phyloP scores from a whole-genome alignment of 64 coral and sea anemone species.

The Cladopsammia gracilis region DNA sequence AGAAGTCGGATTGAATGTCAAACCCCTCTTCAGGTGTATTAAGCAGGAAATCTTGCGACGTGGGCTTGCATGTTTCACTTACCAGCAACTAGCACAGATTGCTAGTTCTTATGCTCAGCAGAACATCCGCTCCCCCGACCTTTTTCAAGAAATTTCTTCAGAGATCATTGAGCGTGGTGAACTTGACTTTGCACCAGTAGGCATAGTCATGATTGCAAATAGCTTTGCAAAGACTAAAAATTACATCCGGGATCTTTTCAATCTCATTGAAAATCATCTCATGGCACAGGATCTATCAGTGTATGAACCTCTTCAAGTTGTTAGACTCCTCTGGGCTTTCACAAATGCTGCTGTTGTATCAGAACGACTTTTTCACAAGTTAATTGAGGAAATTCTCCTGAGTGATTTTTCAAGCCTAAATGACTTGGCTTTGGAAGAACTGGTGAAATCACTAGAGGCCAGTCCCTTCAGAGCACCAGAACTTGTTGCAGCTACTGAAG shows the following conservation, averaged over 20 bases:
- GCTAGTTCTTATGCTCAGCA: constrained; percentile 61
- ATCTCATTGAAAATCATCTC: constrained; percentile 16
- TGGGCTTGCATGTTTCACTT: constrained; percentile 41
- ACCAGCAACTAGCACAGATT: constrained; percentile 67
- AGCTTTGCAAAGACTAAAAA: constrained; percentile 80
- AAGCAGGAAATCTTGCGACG: constrained; percentile 66
- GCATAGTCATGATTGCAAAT: constrained; percentile 62
- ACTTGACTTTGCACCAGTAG: constrained; percentile 41
- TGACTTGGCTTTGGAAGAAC: constrained; percentile 54
- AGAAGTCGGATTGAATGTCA: constrained; percentile 53
- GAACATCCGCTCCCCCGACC: constrained; percentile 63
- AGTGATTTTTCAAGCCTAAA: constrained; percentile 19
- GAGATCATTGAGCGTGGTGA: constrained; percentile 52
- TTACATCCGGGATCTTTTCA: constrained; percentile 53
- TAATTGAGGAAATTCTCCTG: constrained; percentile 52
- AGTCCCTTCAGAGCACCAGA: constrained; percentile 62
- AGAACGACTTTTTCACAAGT: constrained; percentile 21
- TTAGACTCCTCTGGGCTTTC: constrained; percentile 72
- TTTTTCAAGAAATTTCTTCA: constrained; percentile 63
- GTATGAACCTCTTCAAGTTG: constrained; percentile 44
- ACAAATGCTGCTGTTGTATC: constrained; percentile 36
- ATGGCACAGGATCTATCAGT: constrained; percentile 7
- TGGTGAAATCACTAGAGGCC: constrained; percentile 62
- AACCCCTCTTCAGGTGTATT: constrained; percentile 61
- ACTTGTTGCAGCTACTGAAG: constrained; percentile 73